A percentile compares a stretch with the other conserved stretches of the same genome.
Conservation (phyloP, 2,113 vertebrate species). For the Pseudopipra pipra region DNA sequence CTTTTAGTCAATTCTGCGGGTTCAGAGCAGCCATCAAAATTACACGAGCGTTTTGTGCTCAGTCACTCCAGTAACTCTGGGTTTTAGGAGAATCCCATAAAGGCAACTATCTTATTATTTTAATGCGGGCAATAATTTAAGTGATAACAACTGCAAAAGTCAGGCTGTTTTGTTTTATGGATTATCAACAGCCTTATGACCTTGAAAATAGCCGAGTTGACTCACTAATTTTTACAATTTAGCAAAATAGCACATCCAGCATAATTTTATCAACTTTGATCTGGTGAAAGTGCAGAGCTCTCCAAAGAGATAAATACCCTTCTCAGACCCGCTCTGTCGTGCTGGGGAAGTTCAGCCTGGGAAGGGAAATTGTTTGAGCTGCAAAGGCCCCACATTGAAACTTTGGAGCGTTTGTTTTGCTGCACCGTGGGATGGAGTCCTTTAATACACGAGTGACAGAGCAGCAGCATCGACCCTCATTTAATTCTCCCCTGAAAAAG, state of each 20-base stretch:
- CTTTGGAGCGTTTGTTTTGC: not conserved
- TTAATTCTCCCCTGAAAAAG: constrained; percentile 15
- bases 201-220: constrained; percentile 38
- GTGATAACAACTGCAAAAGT: constrained; percentile 1
- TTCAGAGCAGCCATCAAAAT: constrained; percentile 54
- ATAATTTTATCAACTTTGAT: not conserved
- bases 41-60: constrained; percentile 11
- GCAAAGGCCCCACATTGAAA: not conserved
- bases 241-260: not conserved
- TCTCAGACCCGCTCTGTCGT: not conserved
- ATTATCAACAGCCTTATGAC: constrained; percentile 61
- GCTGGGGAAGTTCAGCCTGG: not conserved
- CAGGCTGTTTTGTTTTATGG: constrained; percentile 34
- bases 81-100: constrained; percentile 13
- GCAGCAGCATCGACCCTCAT: not conserved
- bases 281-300: not conserved
- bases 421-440: not conserved
- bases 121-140: constrained; percentile 43
- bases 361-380: not conserved
- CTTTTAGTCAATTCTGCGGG: constrained; percentile 35
- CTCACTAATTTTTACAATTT: constrained; percentile 31
- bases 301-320: not conserved
- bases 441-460: not conserved
- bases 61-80: not conserved
- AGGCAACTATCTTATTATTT: constrained; percentile 25